Evolutionary conservation across 2,888 invertebrate species (phyloP).

Genomic region (Lasioglossum malachurum): DNA sequence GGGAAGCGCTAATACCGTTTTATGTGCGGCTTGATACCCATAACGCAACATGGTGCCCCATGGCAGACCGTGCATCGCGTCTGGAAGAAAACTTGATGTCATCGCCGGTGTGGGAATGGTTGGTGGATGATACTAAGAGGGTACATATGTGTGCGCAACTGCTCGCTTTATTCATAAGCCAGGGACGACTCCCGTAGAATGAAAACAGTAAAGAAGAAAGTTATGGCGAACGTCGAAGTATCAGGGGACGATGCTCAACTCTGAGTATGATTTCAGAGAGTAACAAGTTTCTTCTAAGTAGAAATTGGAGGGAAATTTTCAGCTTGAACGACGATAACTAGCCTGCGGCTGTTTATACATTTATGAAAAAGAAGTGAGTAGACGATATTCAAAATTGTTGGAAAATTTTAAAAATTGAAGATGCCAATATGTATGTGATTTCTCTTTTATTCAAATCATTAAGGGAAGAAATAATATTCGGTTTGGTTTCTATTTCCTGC

Average conservation of each 20-base stretch:
- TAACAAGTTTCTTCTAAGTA: neutral
- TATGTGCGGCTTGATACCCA: constrained; percentile 80
- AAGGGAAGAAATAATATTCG: too few relatives aligned
- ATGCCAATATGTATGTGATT: too few relatives aligned
- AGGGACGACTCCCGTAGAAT: constrained; percentile 39
- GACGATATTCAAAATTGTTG: too few relatives aligned
- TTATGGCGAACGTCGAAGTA: constrained; percentile 12
- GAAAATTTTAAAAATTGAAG: too few relatives aligned
- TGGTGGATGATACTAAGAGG: constrained; percentile 55
- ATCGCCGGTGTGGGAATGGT: constrained; percentile 45
- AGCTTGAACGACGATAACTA: neutral
- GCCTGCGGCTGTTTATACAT: too few relatives aligned
- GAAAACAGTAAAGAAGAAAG: constrained; percentile 28
- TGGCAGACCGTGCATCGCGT: constrained; percentile 30
- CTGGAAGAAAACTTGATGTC: constrained; percentile 27
- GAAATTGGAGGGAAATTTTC: neutral
- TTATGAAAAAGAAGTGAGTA: too few relatives aligned
- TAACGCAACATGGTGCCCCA: constrained; percentile 79
- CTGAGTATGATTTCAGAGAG: neutral
- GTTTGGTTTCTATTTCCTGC: too few relatives aligned
- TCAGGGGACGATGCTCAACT: constrained; percentile 3
- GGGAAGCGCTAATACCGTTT: constrained; percentile 82
- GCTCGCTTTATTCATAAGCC: constrained; percentile 76
- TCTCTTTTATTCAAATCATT: too few relatives aligned
- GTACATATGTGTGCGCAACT: constrained; percentile 52